Percentiles rank a stretch among this genome's conserved stretches.
phyloP scores from a whole-genome alignment of 2,797 vertebrate genomes.

The Chiroxiphia lanceolata region DNA sequence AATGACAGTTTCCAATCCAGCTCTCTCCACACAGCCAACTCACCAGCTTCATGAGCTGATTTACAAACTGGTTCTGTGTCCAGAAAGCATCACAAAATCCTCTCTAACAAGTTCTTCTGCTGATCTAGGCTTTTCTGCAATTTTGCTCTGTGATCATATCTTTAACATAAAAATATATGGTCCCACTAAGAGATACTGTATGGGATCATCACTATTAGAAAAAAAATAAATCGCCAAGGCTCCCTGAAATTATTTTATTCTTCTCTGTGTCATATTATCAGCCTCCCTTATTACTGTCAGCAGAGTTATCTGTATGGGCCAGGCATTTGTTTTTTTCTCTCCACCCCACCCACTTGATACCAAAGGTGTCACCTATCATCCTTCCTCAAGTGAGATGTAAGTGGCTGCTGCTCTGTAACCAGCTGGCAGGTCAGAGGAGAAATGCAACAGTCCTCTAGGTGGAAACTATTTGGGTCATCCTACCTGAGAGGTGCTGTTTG shows the following conservation, averaged over 20 bases:
- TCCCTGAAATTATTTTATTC: conserved; percentile 1
- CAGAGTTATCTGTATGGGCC: conserved; percentile 37
- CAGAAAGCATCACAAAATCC: not conserved
- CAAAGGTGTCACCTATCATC: conserved; percentile 32
- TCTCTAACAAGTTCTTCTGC: not conserved
- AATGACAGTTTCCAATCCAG: not conserved
- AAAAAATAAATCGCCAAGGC: not conserved
- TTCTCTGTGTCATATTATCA: conserved; percentile 51
- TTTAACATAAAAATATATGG: not conserved
- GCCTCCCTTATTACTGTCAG: conserved; percentile 39
- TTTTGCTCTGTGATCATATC: not conserved
- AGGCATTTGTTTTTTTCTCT: conserved; percentile 53
- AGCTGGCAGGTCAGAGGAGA: conserved; percentile 52
- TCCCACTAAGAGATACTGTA: not conserved
- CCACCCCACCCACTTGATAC: not conserved
- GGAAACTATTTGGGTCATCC: conserved; percentile 13
- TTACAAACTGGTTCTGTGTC: not conserved
- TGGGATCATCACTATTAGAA: not conserved
- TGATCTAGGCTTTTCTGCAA: not conserved
- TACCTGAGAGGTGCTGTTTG: conserved; percentile 33
- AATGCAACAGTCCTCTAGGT: not conserved
- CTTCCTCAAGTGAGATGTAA: conserved; percentile 16
- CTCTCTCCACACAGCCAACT: not conserved
- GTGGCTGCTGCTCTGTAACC: not conserved
- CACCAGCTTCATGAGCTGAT: not conserved